These are phyloP conservation scores for Morbakka virulenta DNA, from an alignment of 30 jellyfish, hydroid and myxozoan species.

Conservation along the genomic window DNA sequence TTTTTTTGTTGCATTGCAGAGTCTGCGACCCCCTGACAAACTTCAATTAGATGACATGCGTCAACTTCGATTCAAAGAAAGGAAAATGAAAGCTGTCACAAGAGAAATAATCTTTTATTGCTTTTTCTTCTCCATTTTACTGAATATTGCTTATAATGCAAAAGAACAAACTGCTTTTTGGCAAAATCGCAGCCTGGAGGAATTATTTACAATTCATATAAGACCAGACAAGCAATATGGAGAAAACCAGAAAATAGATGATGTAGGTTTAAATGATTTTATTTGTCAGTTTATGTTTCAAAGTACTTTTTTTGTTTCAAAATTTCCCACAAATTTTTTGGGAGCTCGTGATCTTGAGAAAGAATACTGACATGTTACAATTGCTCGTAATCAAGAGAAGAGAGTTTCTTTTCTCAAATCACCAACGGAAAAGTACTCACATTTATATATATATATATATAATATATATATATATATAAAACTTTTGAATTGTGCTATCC, in stretches of 20 bases:
- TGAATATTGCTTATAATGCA: slow-evolving; percentile 68
- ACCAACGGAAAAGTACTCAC: too few relatives aligned
- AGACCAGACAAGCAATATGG: slow-evolving; percentile 2
- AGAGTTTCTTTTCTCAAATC: too few relatives aligned
- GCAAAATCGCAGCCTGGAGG: slow-evolving; percentile 75
- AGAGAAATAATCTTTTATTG: slow-evolving; percentile 72
- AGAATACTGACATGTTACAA: too few relatives aligned
- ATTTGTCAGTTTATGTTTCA: background rate
- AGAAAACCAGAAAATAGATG: background rate
- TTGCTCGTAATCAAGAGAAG: too few relatives aligned
- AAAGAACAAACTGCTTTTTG: slow-evolving; percentile 72
- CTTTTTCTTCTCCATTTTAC: slow-evolving; percentile 60
- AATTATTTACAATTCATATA: slow-evolving; percentile 28
- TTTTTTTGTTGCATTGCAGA: too few relatives aligned
- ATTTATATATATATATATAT: too few relatives aligned
- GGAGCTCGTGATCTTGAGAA: too few relatives aligned
- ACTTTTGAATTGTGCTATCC: too few relatives aligned
- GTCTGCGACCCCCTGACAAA: slow-evolving; percentile 82
- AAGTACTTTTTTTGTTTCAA: background rate
- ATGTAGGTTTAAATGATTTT: slow-evolving; percentile 16
- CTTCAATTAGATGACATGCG: slow-evolving; percentile 69
- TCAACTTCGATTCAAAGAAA: slow-evolving; percentile 65
- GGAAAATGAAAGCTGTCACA: slow-evolving; percentile 84
- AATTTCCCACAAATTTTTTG: too few relatives aligned
- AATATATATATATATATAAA: too few relatives aligned